Percentiles rank a stretch among this genome's conserved stretches.
Conservation (phyloP, 2,797 vertebrate genomes). For the Crax fasciolata region DNA sequence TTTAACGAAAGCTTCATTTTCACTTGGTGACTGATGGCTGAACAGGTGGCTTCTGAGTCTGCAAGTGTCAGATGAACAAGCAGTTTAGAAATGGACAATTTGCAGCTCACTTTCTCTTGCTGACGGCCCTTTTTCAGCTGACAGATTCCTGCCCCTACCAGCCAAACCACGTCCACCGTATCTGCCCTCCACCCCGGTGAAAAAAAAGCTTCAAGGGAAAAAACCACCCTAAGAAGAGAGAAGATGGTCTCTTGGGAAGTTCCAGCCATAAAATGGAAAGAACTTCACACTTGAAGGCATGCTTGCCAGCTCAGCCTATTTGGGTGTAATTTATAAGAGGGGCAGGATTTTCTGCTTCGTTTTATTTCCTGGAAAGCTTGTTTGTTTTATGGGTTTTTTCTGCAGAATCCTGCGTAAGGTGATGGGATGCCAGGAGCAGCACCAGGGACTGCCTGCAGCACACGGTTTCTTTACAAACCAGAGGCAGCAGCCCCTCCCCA, state of each 20-base stretch:
- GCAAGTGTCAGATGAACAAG: constrained; percentile 88
- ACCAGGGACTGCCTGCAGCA: not conserved
- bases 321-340: constrained; percentile 61
- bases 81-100: constrained; percentile 88
- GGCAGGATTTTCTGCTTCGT: constrained; percentile 25
- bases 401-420: not conserved
- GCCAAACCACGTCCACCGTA: constrained; percentile 71
- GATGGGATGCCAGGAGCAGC: not conserved
- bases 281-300: constrained; percentile 55
- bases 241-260: constrained; percentile 40
- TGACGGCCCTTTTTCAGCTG: constrained; percentile 81
- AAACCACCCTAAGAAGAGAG: not conserved
- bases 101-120: constrained; percentile 85
- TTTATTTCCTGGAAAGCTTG: constrained; percentile 44
- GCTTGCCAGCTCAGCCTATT: constrained; percentile 68
- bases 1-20: constrained; percentile 88
- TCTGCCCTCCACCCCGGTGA: not conserved
- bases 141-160: constrained; percentile 77
- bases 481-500: not conserved
- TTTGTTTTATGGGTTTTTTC: not conserved
- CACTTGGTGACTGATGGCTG: constrained; percentile 88
- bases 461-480: not conserved
- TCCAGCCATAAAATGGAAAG: constrained; percentile 37
- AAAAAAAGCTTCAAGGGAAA: not conserved
- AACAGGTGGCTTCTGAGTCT: constrained; percentile 89